A percentile compares a stretch with the other conserved stretches of the same genome.
These are phyloP conservation scores for Athalia cordata DNA, from an alignment of 2,888 invertebrate genomes.

Conservation along the genomic window DNA sequence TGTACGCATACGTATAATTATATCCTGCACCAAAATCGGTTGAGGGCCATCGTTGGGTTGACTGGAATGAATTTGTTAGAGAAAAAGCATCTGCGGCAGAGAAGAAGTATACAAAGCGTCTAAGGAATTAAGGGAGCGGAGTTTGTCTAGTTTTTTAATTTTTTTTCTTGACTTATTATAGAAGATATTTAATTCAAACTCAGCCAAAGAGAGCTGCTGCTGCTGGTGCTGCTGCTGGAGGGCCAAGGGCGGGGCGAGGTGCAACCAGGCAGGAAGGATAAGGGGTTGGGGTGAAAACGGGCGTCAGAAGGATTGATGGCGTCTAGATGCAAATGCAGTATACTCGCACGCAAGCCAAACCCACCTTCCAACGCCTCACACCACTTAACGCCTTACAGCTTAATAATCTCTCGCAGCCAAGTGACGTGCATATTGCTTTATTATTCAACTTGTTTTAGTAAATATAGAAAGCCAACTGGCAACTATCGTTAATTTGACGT, in stretches of 20 bases:
- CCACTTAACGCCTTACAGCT: slow-evolving; percentile 74
- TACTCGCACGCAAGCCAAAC: slow-evolving; percentile 70
- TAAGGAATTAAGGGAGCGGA: neutral
- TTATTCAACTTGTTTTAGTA: slow-evolving; percentile 42
- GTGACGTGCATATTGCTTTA: slow-evolving; percentile 46
- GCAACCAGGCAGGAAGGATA: slow-evolving; percentile 42
- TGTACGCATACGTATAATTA: too few relatives aligned
- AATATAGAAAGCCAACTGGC: slow-evolving; percentile 22
- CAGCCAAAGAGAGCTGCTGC: slow-evolving; percentile 54
- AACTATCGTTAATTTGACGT: slow-evolving; percentile 34
- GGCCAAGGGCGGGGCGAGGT: slow-evolving; percentile 45
- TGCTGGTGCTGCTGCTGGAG: slow-evolving; percentile 7
- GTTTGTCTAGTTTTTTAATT: neutral
- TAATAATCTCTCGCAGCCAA: slow-evolving; percentile 67
- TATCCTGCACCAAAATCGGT: too few relatives aligned
- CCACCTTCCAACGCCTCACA: slow-evolving; percentile 73
- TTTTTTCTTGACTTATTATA: slow-evolving; percentile 57
- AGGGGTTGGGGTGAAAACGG: slow-evolving; percentile 63
- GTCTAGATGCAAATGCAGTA: slow-evolving; percentile 73
- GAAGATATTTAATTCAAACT: slow-evolving; percentile 69
- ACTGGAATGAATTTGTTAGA: neutral
- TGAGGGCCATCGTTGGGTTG: neutral
- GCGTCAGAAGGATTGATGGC: slow-evolving; percentile 74
- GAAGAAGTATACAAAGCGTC: neutral
- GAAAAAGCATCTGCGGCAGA: neutral